Evolutionary conservation across 2,113 vertebrate species (phyloP).

Genomic region (Rhineura floridana): DNA sequence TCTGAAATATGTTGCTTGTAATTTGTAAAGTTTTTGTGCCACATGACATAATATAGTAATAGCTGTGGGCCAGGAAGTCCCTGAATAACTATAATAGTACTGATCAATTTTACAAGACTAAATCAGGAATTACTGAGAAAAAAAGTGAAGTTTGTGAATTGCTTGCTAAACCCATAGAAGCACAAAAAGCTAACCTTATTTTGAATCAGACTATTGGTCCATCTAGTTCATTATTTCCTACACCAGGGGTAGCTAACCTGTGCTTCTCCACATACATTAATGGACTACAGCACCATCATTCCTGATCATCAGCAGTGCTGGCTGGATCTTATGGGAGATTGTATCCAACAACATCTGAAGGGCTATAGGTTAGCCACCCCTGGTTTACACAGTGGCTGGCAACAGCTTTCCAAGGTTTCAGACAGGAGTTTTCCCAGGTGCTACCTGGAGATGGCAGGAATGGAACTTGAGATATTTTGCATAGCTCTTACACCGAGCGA

Average conservation of each 20-base stretch:
- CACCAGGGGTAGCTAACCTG: not conserved
- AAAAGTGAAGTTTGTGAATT: not conserved
- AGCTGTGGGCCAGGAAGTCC: not conserved
- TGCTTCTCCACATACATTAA: not conserved
- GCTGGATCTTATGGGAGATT: not conserved
- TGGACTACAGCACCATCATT: no score
- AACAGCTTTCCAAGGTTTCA: not conserved
- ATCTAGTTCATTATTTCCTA: not conserved
- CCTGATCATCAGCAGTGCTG: not conserved
- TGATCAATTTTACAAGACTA: not conserved
- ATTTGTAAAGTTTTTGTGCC: not conserved
- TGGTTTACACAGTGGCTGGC: no score
- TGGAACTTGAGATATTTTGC: no score
- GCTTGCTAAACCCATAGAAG: not conserved
- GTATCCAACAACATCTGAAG: no score
- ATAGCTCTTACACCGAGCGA: not conserved
- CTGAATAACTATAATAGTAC: not conserved
- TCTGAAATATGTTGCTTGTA: not conserved
- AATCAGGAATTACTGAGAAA: not conserved
- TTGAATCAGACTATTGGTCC: not conserved
- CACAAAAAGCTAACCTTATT: not conserved
- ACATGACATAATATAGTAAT: not conserved
- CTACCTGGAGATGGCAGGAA: not conserved
- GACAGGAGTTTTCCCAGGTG: not conserved
- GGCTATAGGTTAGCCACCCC: no score